Conservation (phyloP, 1,140 invertebrate species). For the Episyrphus balteatus region DNA sequence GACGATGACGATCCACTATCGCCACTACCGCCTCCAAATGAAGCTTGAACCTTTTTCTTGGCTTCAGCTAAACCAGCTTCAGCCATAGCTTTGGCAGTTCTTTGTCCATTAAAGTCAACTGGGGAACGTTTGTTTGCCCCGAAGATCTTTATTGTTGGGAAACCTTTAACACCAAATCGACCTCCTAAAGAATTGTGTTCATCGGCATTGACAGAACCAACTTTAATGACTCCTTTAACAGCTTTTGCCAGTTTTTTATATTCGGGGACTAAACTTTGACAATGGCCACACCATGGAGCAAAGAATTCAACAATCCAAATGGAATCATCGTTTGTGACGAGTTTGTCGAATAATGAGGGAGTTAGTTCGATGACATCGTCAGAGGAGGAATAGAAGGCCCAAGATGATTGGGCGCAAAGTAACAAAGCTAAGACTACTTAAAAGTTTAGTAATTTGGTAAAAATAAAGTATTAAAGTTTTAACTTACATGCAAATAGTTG, state of each 20-base stretch:
- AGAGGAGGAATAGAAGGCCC: constrained; percentile 63
- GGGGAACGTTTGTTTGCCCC: constrained; percentile 77
- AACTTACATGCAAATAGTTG: no score
- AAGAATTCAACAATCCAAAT: constrained; percentile 84
- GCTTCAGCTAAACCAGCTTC: constrained; percentile 58
- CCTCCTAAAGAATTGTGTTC: constrained; percentile 70
- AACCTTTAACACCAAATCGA: constrained; percentile 78
- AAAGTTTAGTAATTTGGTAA: no score
- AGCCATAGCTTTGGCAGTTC: constrained; percentile 76
- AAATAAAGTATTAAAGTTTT: no score
- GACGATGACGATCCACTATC: constrained; percentile 17
- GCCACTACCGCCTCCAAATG: constrained; percentile 24
- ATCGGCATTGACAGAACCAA: constrained; percentile 88
- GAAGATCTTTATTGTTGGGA: constrained; percentile 96
- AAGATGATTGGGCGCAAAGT: constrained; percentile 21
- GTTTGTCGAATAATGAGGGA: constrained; percentile 78
- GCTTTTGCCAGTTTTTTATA: constrained; percentile 81
- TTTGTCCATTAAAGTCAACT: constrained; percentile 72
- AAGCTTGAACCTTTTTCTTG: constrained; percentile 29
- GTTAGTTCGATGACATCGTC: constrained; percentile 87
- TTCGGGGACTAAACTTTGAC: constrained; percentile 70
- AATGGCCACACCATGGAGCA: constrained; percentile 89
- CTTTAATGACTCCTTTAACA: constrained; percentile 86
- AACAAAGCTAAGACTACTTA: constrained; percentile 11
- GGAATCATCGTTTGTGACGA: constrained; percentile 74